Evolutionary conservation across 2,797 vertebrate species (phyloP).

Genomic region (Acanthiza pusilla): DNA sequence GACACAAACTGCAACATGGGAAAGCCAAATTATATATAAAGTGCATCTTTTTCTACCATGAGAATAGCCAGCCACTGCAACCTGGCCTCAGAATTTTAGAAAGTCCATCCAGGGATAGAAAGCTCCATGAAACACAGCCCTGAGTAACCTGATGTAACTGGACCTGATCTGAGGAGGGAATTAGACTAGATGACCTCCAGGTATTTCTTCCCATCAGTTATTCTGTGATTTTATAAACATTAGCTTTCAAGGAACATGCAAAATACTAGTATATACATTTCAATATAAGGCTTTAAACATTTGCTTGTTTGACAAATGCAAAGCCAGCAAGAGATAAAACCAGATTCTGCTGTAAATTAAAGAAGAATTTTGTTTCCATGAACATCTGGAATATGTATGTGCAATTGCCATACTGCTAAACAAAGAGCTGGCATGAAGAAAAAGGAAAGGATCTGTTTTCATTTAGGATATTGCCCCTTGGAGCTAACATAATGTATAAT

Average conservation of each 20-base stretch:
- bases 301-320: conserved; percentile 3
- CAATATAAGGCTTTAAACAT: neutral
- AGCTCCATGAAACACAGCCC: neutral
- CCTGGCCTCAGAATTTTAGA: neutral
- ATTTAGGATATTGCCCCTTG: conserved; percentile 56
- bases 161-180: neutral
- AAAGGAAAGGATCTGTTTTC: conserved; percentile 60
- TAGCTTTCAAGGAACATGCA: neutral
- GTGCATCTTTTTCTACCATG: neutral
- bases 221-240: neutral
- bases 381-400: conserved; percentile 50
- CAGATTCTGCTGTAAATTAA: conserved; percentile 53
- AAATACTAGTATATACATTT: neutral
- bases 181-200: neutral
- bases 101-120: neutral
- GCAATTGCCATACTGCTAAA: conserved; percentile 1
- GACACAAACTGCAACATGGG: neutral
- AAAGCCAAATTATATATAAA: neutral
- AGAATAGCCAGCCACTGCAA: neutral
- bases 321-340: conserved; percentile 32
- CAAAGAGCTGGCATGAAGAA: conserved; percentile 56
- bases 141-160: neutral
- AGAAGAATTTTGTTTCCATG: neutral
- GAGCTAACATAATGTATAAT: conserved; percentile 34
- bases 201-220: neutral